Percentiles rank a stretch among this genome's conserved stretches.
Conservation (phyloP, 1,140 invertebrate species). For the Charaxes varanes region DNA sequence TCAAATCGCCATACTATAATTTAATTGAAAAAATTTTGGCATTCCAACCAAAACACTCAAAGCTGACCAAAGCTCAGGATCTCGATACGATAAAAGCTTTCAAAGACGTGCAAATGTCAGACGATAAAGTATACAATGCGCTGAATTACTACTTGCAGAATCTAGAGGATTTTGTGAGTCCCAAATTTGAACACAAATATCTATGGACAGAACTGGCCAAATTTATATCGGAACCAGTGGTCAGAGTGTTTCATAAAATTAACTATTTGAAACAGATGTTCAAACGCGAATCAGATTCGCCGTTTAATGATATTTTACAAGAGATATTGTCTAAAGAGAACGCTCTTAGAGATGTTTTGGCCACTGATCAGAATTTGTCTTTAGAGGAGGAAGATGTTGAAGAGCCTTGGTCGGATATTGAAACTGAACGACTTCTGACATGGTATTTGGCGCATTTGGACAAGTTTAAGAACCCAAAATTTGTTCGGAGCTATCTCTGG, state of each 20-base stretch:
- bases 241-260: constrained; percentile 48
- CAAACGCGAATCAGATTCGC: constrained; percentile 25
- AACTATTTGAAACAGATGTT: constrained; percentile 53
- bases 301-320: constrained; percentile 40
- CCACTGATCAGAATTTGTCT: constrained; percentile 21
- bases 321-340: constrained; percentile 48
- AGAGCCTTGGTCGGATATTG: constrained; percentile 44
- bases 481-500: constrained; percentile 51
- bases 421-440: constrained; percentile 44
- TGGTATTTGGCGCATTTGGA: constrained; percentile 64
- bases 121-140: constrained; percentile 39
- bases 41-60: constrained; percentile 41
- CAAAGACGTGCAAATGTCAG: constrained; percentile 37
- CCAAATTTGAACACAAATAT: constrained; percentile 52
- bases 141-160: constrained; percentile 52
- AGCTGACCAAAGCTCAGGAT: constrained; percentile 22
- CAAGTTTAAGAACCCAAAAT: constrained; percentile 63
- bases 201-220: constrained; percentile 53
- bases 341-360: constrained; percentile 26
- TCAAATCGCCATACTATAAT: constrained; percentile 30
- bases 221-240: constrained; percentile 36
- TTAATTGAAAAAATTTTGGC: constrained; percentile 42
- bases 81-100: constrained; percentile 33
- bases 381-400: constrained; percentile 25
- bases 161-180: constrained; percentile 52